These are phyloP conservation scores for Tholera decimalis DNA, from an alignment of 2,888 invertebrate species.

Conservation along the genomic window DNA sequence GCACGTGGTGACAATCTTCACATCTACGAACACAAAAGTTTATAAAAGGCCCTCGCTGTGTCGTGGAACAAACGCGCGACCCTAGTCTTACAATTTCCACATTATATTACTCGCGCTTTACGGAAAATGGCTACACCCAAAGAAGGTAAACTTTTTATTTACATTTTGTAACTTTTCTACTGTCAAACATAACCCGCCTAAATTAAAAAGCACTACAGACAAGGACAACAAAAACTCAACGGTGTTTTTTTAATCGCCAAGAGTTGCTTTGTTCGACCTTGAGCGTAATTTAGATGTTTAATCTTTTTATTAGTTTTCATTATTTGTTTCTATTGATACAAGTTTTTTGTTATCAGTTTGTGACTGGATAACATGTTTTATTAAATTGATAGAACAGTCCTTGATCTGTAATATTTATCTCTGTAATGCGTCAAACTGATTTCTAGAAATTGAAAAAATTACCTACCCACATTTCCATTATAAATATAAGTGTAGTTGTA, in stretches of 20 bases:
- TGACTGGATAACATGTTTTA: conserved; percentile 9
- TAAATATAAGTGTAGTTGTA: not conserved
- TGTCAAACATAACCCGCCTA: conserved; percentile 60
- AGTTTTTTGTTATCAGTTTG: conserved; percentile 35
- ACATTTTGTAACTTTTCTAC: conserved; percentile 43
- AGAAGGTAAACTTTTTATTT: conserved; percentile 82
- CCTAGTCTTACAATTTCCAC: conserved; percentile 70
- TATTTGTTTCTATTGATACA: conserved; percentile 11
- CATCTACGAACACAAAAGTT: conserved; percentile 79
- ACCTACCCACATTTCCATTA: not conserved
- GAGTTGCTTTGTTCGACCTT: conserved; percentile 54
- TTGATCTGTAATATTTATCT: conserved; percentile 24
- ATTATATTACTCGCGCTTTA: conserved; percentile 58
- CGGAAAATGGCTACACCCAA: conserved; percentile 84
- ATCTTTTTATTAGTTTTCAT: conserved; percentile 27
- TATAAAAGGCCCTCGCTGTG: conserved; percentile 84
- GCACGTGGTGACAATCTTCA: conserved; percentile 81
- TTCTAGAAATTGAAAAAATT: not conserved
- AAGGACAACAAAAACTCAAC: conserved; percentile 2
- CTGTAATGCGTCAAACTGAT: not conserved
- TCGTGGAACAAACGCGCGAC: conserved; percentile 77
- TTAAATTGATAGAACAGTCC: conserved; percentile 15
- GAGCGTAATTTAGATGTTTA: conserved; percentile 44
- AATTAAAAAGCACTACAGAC: conserved; percentile 51
- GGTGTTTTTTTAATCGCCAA: conserved; percentile 19